Evolutionary conservation across 2,888 invertebrate genomes (phyloP).

Genomic region (Volucella inflata): DNA sequence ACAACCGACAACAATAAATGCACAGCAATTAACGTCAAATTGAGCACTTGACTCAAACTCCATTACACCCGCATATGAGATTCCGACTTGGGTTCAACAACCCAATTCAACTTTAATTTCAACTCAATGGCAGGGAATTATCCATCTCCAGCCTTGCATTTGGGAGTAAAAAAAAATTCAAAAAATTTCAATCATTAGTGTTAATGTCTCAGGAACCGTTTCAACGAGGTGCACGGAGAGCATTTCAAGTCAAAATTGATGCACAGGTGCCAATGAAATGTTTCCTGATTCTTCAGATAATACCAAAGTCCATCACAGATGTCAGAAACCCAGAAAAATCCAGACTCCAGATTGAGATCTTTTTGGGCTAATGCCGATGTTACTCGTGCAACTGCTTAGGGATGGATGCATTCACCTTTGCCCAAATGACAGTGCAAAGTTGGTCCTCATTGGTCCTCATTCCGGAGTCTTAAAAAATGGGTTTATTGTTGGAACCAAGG

Average conservation of each 20-base stretch:
- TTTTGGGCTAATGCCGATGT: slow-evolving; percentile 19
- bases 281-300: slow-evolving; percentile 27
- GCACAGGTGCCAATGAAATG: slow-evolving; percentile 38
- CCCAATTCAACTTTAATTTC: slow-evolving; percentile 41
- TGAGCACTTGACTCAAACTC: slow-evolving; percentile 48
- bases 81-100: slow-evolving; percentile 48
- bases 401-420: slow-evolving; percentile 5
- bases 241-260: slow-evolving; percentile 15
- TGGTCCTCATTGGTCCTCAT: background rate
- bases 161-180: background rate
- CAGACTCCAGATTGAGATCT: slow-evolving; percentile 37
- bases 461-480: slow-evolving; percentile 5
- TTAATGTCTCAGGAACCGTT: slow-evolving; percentile 14
- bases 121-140: slow-evolving; percentile 28
- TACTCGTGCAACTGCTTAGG: slow-evolving; percentile 5
- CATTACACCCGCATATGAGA: slow-evolving; percentile 41
- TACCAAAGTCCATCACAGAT: background rate
- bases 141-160: background rate
- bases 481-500: slow-evolving; percentile 35
- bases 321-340: slow-evolving; percentile 1
- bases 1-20: slow-evolving; percentile 39
- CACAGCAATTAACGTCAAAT: slow-evolving; percentile 65
- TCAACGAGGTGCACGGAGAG: slow-evolving; percentile 10
- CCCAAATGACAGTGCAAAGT: background rate
- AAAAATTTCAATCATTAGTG: slow-evolving; percentile 43